Evolutionary conservation across 37 sponge, comb jelly and placozoan genomes (phyloP), one percentile per base, ranked within the genome.

Genomic region (Aplysina aerophoba): DNA sequence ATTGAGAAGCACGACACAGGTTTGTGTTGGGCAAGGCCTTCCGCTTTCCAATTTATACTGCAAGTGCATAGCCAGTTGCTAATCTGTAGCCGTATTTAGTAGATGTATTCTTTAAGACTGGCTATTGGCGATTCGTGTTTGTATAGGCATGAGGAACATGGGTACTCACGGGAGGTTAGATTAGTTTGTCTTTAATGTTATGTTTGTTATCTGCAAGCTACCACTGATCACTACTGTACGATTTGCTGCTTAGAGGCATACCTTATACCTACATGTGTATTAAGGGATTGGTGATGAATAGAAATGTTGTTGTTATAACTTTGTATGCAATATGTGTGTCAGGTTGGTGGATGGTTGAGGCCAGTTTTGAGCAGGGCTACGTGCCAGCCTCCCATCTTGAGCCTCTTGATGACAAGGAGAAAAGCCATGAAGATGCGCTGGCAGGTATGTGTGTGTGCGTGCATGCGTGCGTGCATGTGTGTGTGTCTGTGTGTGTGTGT

Each of bases 261-360:
- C 60, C 60, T 58, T 16, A 58, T 21, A 58, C 19, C 60, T 58
- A 21, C 2, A 24, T 24, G 65, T 3, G 28, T 63, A 30, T 24
- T 30, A 3, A 8, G 25, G 28, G 2, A 63, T 5, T 28, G 25
- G 65, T 24, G 65, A 5, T 3, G 4, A 63, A 6, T 28, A n/a
- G n/a, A n/a, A n/a, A n/a, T n/a, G n/a, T n/a, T n/a, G n/a, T n/a
- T n/a, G 11, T 24, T 8, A 3, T 24, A 13, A 24, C 28, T 28
- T 8, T 30, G 25, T 79, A 11, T 54, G 35, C 55, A 8, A n/a
- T n/a, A n/a, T 40, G 15, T 36, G 65, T 87, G 40, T 25, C 75
- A 93, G 95, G 95, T 34, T 95, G 95, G 95, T 95, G 95, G 95
- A 92, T 95, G 93, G 87, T 92, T 55, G 84, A 89, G 85, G 59